Percentiles rank a stretch among this genome's conserved stretches.
These are phyloP conservation scores for Cataglyphis livida DNA, from an alignment of 2,888 invertebrate genomes.

Conservation along the genomic window DNA sequence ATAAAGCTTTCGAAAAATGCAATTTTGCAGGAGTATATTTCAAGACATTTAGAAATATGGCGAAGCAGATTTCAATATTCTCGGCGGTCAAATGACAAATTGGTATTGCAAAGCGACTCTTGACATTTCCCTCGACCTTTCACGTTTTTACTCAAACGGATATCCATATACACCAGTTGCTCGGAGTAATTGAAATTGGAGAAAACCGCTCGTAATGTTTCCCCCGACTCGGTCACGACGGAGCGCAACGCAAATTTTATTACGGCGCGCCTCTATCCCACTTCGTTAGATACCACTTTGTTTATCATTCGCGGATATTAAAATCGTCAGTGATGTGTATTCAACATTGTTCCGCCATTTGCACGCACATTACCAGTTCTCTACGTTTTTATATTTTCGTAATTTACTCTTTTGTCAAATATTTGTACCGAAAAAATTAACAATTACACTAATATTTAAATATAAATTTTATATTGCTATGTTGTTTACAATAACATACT, in stretches of 20 bases:
- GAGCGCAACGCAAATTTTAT: slow-evolving; percentile 78
- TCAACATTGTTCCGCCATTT: slow-evolving; percentile 26
- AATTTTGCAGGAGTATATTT: slow-evolving; percentile 48
- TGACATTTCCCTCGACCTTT: slow-evolving; percentile 53
- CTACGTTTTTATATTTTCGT: slow-evolving; percentile 24
- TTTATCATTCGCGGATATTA: slow-evolving; percentile 82
- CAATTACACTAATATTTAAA: not conserved
- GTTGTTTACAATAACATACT: slow-evolving; percentile 6
- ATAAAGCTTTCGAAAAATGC: slow-evolving; percentile 34
- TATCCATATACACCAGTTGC: slow-evolving; percentile 56
- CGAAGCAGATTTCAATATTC: slow-evolving; percentile 50
- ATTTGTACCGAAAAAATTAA: slow-evolving; percentile 1
- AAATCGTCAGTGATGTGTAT: slow-evolving; percentile 69
- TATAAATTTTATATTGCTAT: not conserved
- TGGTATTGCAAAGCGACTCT: slow-evolving; percentile 56
- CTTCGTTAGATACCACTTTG: slow-evolving; percentile 82
- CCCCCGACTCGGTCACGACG: slow-evolving; percentile 67
- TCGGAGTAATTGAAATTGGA: slow-evolving; percentile 78
- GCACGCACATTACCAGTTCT: slow-evolving; percentile 1
- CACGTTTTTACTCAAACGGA: slow-evolving; percentile 53
- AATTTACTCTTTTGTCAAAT: slow-evolving; percentile 17
- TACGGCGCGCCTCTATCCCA: slow-evolving; percentile 78
- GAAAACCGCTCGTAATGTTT: slow-evolving; percentile 78
- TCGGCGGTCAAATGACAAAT: slow-evolving; percentile 46
- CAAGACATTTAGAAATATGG: slow-evolving; percentile 53